Conservation (phyloP, 1,140 invertebrate genomes). For the Chironomus striatipennis region DNA sequence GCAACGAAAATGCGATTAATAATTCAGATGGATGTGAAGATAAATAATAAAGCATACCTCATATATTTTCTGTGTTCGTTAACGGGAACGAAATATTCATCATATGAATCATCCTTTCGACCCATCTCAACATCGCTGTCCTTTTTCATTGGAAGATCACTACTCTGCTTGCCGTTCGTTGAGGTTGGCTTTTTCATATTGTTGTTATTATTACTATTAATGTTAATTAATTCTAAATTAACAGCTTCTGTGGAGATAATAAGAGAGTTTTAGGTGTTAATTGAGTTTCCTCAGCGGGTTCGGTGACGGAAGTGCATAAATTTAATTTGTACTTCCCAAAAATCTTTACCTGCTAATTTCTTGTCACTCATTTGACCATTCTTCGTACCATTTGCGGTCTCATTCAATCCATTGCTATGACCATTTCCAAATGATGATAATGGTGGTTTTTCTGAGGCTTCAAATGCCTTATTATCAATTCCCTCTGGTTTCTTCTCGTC, state of each 20-base stretch:
- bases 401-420: conserved; percentile 24
- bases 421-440: conserved; percentile 26
- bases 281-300: background rate
- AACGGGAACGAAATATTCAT: conserved; percentile 75
- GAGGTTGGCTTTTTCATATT: conserved; percentile 32
- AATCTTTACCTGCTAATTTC: conserved; percentile 24
- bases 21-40: background rate
- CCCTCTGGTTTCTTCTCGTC: conserved; percentile 27
- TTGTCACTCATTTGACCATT: conserved; percentile 15
- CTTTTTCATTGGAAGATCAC: conserved; percentile 47
- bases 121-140: conserved; percentile 62
- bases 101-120: conserved; percentile 56
- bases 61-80: conserved; percentile 77
- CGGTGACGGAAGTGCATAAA: background rate
- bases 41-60: conserved; percentile 48
- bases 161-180: conserved; percentile 32
- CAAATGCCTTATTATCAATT: conserved; percentile 33
- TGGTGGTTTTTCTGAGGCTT: conserved; percentile 27
- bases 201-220: conserved; percentile 39
- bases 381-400: conserved; percentile 1
- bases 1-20: background rate
- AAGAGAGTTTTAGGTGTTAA: conserved; percentile 13
- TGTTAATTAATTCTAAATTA: conserved; percentile 68
- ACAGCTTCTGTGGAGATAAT: conserved; percentile 52
- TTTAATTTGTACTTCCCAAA: background rate